phyloP scores from a whole-genome alignment of 1,140 invertebrate genomes.

The Trialeurodes vaporariorum region DNA sequence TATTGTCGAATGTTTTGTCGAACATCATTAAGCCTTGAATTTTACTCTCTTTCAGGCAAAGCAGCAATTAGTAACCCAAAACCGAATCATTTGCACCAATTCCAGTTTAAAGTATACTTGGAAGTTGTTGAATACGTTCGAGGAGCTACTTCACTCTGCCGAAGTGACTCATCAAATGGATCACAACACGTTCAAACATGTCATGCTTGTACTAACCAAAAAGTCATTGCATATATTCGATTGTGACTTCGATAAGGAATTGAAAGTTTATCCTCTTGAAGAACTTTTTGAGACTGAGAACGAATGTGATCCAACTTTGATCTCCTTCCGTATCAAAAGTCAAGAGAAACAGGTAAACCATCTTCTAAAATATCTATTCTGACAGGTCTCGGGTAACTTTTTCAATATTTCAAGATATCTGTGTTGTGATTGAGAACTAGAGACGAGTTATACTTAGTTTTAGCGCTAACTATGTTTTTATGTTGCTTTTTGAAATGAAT shows the following conservation, averaged over 20 bases:
- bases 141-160: background rate
- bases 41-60: background rate
- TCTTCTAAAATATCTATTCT: too few relatives aligned
- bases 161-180: background rate
- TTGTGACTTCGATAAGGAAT: background rate
- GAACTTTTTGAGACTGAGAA: background rate
- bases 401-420: too few relatives aligned
- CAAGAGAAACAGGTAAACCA: background rate
- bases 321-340: background rate
- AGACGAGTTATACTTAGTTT: too few relatives aligned
- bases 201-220: background rate
- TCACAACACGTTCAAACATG: background rate
- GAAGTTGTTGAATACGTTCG: background rate
- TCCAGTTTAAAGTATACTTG: background rate
- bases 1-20: too few relatives aligned
- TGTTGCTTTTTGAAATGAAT: too few relatives aligned
- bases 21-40: too few relatives aligned
- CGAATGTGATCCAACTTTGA: background rate
- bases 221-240: background rate
- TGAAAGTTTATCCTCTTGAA: background rate
- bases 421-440: too few relatives aligned
- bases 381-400: too few relatives aligned
- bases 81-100: background rate
- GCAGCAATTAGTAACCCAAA: background rate
- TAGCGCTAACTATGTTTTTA: too few relatives aligned